These are phyloP conservation scores for Gisinianus flammeolus DNA, from an alignment of 2,888 invertebrate species.

Conservation along the genomic window DNA sequence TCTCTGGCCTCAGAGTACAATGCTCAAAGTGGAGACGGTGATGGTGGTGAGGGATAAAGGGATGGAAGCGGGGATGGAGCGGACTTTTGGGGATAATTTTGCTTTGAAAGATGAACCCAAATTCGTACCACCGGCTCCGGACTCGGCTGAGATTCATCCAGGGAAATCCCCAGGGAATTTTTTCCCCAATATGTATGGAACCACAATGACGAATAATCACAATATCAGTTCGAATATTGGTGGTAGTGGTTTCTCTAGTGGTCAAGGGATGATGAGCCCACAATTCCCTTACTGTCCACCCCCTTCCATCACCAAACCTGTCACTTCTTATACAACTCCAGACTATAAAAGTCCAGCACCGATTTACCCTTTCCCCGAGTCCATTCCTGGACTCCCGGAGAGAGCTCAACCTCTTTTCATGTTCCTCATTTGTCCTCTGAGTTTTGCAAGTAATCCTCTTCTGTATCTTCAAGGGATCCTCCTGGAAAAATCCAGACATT, in stretches of 20 bases:
- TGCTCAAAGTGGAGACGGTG: constrained; percentile 53
- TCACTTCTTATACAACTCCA: constrained; percentile 50
- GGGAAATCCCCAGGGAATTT: background rate
- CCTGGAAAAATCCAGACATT: constrained; percentile 49
- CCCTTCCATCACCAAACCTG: constrained; percentile 39
- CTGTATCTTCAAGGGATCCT: constrained; percentile 49
- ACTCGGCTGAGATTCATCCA: background rate
- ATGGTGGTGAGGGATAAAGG: constrained; percentile 50
- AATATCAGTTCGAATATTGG: too few species aligned
- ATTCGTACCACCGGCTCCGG: constrained; percentile 50
- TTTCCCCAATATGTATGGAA: too few species aligned
- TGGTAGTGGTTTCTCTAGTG: background rate
- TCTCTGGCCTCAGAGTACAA: constrained; percentile 52
- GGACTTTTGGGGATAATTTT: constrained; percentile 47
- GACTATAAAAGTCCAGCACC: constrained; percentile 51
- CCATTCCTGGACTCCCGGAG: constrained; percentile 53
- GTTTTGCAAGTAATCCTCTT: constrained; percentile 46
- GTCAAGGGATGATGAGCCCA: constrained; percentile 13
- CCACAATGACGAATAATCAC: too few species aligned
- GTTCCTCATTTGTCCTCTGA: constrained; percentile 49
- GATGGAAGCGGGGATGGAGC: constrained; percentile 53
- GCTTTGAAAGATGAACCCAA: constrained; percentile 38
- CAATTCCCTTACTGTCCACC: constrained; percentile 23
- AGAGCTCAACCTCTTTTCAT: constrained; percentile 54
- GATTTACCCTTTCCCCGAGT: constrained; percentile 53